These are phyloP conservation scores for human DNA, from an alignment of 2,113 vertebrate genomes.

Conservation along the genomic window DNA sequence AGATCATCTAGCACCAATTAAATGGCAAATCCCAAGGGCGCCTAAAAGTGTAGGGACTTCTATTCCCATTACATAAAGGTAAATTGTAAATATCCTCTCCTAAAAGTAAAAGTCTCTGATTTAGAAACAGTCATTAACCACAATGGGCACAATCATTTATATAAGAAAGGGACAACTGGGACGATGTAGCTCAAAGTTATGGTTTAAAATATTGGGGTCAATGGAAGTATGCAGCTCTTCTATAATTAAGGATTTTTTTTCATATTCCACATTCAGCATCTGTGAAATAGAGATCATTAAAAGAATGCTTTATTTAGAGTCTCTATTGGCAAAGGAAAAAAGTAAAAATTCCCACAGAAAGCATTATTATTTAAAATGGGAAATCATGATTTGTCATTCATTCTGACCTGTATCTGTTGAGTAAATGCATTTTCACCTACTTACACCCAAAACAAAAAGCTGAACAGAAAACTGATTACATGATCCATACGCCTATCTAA, in stretches of 20 bases:
- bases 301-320: constrained; percentile 29
- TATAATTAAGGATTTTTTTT: constrained; percentile 36
- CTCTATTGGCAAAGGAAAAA: constrained; percentile 54
- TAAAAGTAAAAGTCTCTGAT: neutral
- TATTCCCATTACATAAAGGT: constrained; percentile 28
- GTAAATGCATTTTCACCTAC: constrained; percentile 77
- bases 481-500: constrained; percentile 77
- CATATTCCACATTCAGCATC: constrained; percentile 22
- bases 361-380: constrained; percentile 69
- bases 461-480: constrained; percentile 76
- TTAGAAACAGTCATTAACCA: constrained; percentile 30
- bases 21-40: constrained; percentile 22
- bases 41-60: constrained; percentile 49
- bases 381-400: constrained; percentile 69
- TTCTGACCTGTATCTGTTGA: constrained; percentile 69
- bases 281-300: constrained; percentile 54
- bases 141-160: neutral
- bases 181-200: neutral
- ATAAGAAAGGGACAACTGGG: neutral
- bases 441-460: constrained; percentile 72
- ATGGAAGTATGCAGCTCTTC: neutral
- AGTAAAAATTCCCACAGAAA: constrained; percentile 63
- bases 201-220: constrained; percentile 19
- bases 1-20: constrained; percentile 48
- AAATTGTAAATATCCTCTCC: constrained; percentile 69